Conservation (phyloP, 2,113 vertebrate species). For the Paedocypris sp. region DNA sequence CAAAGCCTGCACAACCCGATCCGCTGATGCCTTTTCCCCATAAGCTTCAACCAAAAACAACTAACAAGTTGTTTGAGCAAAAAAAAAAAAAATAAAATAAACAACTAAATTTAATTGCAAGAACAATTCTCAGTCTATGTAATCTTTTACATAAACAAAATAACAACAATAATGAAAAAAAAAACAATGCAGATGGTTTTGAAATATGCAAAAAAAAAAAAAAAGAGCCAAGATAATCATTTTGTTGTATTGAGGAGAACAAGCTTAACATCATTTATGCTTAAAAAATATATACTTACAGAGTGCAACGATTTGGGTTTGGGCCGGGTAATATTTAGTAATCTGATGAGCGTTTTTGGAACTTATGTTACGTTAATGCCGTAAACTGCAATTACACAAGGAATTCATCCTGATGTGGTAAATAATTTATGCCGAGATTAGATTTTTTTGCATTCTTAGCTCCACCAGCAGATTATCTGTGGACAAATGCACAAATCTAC, state of each 20-base stretch:
- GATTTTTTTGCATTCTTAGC: slow-evolving; percentile 25
- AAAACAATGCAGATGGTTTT: slow-evolving; percentile 19
- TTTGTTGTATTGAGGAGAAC: slow-evolving; percentile 20
- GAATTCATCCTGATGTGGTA: slow-evolving; percentile 16
- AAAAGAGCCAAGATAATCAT: slow-evolving; percentile 20
- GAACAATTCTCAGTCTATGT: slow-evolving; percentile 18
- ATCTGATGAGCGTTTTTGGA: not conserved
- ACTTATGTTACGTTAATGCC: slow-evolving; percentile 19
- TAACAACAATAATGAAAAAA: slow-evolving; percentile 27
- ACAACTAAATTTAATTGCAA: slow-evolving; percentile 23
- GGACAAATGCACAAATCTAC: slow-evolving; percentile 1
- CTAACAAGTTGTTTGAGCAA: not conserved
- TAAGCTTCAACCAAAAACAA: not conserved
- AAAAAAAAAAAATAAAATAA: slow-evolving; percentile 7
- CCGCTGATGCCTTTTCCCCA: not conserved
- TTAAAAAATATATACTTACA: not conserved
- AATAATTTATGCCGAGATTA: slow-evolving; percentile 33
- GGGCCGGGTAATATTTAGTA: slow-evolving; percentile 5
- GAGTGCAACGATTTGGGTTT: not conserved
- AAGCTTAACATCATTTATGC: slow-evolving; percentile 18
- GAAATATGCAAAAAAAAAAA: slow-evolving; percentile 20
- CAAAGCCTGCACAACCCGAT: not conserved
- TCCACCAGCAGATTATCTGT: slow-evolving; percentile 14
- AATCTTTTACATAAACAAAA: slow-evolving; percentile 33
- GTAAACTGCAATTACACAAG: slow-evolving; percentile 26